Conservation (phyloP, 2,888 invertebrate species). For the Eupithecia inturbata region DNA sequence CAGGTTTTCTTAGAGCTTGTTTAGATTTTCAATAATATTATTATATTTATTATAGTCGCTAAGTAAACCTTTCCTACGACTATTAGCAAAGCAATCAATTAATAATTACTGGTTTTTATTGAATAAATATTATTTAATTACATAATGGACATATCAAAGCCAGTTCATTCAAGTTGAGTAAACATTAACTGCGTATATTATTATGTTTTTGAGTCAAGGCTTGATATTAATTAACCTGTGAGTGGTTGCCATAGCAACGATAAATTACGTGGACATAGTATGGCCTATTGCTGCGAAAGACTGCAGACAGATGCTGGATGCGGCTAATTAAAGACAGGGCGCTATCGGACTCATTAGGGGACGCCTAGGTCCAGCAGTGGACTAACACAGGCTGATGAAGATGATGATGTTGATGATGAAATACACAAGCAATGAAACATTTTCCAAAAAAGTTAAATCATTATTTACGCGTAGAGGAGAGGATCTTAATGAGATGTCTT, state of each 20-base stretch:
- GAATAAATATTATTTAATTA: slow-evolving; percentile 2
- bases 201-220: slow-evolving; percentile 7
- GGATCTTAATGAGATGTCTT: too few relatives aligned
- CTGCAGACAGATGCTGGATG: too few relatives aligned
- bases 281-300: background rate
- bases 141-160: slow-evolving; percentile 3
- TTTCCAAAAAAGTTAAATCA: background rate
- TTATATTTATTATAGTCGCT: background rate
- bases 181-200: slow-evolving; percentile 2
- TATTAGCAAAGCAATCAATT: background rate
- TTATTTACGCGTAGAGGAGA: background rate
- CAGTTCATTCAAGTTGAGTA: background rate
- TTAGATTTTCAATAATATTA: too few relatives aligned
- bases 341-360: too few relatives aligned
- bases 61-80: background rate
- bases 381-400: too few relatives aligned
- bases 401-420: too few relatives aligned
- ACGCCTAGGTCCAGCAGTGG: too few relatives aligned
- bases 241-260: slow-evolving; percentile 2
- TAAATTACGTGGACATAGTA: background rate
- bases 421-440: background rate
- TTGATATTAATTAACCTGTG: background rate
- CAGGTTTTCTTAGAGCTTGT: background rate
- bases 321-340: too few relatives aligned
- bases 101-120: background rate